phyloP scores from a whole-genome alignment of 2,797 vertebrate species.

The Mormyrops boulengeri region DNA sequence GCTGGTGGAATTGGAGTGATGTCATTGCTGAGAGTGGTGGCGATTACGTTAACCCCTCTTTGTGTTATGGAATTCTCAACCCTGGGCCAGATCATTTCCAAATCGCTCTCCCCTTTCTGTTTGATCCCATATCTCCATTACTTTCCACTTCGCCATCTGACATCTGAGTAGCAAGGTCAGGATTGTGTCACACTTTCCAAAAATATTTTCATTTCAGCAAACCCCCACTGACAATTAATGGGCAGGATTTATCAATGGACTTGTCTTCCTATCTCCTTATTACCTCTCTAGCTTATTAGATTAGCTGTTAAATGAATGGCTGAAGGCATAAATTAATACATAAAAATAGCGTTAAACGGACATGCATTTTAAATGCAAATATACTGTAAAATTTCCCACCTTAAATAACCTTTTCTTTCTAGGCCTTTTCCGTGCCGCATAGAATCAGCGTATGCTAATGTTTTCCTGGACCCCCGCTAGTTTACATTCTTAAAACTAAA shows the following conservation, averaged over 20 bases:
- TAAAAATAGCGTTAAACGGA: neutral
- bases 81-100: slow-evolving; percentile 19
- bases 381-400: neutral
- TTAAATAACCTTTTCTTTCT: neutral
- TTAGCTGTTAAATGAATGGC: neutral
- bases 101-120: neutral
- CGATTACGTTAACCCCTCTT: slow-evolving; percentile 28
- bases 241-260: slow-evolving; percentile 18
- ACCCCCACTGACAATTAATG: slow-evolving; percentile 22
- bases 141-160: slow-evolving; percentile 46
- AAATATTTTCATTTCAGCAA: slow-evolving; percentile 34
- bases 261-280: neutral
- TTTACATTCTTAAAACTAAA: neutral
- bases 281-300: neutral
- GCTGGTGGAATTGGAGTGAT: slow-evolving; percentile 22
- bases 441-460: neutral
- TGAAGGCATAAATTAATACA: neutral
- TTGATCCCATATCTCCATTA: neutral
- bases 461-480: neutral
- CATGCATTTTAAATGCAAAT: slow-evolving; percentile 8
- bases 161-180: slow-evolving; percentile 42
- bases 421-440: neutral
- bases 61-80: slow-evolving; percentile 19
- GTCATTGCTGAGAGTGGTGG: slow-evolving; percentile 20
- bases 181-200: slow-evolving; percentile 45